Percentiles rank a stretch among this genome's conserved stretches.
Evolutionary conservation across 2,113 vertebrate genomes (phyloP).

Genomic region (Siniperca chuatsi): DNA sequence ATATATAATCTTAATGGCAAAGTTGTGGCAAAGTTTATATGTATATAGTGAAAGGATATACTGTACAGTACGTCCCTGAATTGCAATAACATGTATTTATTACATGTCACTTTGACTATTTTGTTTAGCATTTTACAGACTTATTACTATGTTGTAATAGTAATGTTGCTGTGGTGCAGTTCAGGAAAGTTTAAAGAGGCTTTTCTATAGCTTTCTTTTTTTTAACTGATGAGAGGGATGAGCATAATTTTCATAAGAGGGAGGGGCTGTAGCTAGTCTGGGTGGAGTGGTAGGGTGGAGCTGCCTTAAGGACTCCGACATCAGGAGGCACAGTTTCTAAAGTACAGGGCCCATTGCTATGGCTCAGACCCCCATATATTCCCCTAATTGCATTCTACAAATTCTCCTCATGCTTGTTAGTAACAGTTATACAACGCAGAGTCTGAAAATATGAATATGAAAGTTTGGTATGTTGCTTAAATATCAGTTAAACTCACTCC

Average conservation of each 20-base stretch:
- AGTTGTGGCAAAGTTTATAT: neutral
- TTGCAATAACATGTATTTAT: neutral
- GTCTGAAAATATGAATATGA: neutral
- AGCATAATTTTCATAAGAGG: constrained; percentile 56
- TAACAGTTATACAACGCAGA: neutral
- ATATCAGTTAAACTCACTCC: neutral
- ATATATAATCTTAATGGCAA: neutral
- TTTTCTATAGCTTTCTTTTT: neutral
- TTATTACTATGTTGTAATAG: neutral
- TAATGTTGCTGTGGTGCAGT: constrained; percentile 9
- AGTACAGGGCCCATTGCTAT: neutral
- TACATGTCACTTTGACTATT: neutral
- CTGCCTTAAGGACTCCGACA: constrained; percentile 52
- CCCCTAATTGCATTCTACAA: neutral
- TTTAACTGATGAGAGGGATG: constrained; percentile 59
- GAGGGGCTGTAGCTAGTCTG: constrained; percentile 58
- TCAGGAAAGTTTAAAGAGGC: constrained; percentile 3
- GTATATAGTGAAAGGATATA: neutral
- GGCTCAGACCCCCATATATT: neutral
- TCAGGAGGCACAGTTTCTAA: constrained; percentile 30
- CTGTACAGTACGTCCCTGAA: neutral
- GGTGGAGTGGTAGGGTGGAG: constrained; percentile 79
- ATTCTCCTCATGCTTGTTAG: neutral
- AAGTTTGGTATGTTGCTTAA: neutral
- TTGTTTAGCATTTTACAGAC: neutral